Evolutionary conservation across 2,888 invertebrate genomes (phyloP).

Genomic region (Parthenolecanium corni): DNA sequence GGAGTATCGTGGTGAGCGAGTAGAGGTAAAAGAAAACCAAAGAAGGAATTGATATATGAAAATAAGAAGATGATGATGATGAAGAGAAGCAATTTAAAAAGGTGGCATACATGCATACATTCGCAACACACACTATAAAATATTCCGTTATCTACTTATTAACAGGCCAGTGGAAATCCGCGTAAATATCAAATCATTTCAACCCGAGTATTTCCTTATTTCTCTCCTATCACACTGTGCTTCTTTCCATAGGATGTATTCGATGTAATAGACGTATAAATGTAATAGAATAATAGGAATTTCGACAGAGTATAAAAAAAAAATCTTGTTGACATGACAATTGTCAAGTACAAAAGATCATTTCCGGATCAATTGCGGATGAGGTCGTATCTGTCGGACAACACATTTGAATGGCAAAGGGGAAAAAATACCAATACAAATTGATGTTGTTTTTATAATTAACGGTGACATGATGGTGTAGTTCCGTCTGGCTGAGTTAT

Average conservation of each 20-base stretch:
- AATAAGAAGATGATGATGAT: too few species aligned
- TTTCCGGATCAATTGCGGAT: neutral
- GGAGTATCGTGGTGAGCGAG: too few species aligned
- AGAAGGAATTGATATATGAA: too few species aligned
- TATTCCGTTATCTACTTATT: neutral
- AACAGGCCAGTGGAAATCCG: neutral
- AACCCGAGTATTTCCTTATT: neutral
- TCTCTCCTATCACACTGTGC: neutral
- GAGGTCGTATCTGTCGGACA: neutral
- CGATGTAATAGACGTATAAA: too few species aligned
- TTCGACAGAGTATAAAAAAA: neutral
- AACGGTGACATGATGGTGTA: neutral
- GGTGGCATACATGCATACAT: too few species aligned
- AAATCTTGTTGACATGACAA: neutral
- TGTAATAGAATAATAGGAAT: neutral
- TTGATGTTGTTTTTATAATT: neutral
- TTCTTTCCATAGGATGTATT: neutral
- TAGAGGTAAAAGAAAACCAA: too few species aligned
- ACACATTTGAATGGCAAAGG: neutral
- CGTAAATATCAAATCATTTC: neutral
- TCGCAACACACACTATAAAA: too few species aligned
- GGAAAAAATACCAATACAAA: neutral
- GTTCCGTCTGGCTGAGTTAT: neutral
- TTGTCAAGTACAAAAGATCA: neutral
- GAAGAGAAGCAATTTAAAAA: too few species aligned